Evolutionary conservation across 2,113 vertebrate genomes (phyloP).

Genomic region (Excalfactoria chinensis): DNA sequence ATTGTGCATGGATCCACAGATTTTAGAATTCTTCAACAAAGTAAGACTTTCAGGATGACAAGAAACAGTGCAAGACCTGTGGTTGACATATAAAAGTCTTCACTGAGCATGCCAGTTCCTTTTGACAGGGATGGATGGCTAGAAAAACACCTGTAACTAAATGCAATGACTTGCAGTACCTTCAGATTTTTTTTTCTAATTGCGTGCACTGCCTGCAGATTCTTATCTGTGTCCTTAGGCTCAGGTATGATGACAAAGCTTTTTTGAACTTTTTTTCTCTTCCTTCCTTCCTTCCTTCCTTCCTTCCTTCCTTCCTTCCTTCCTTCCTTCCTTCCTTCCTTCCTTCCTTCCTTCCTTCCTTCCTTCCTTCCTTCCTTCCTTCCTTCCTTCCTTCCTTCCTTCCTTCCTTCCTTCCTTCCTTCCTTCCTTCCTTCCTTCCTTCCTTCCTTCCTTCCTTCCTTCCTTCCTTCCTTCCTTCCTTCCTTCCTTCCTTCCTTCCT

Average conservation of each 20-base stretch:
- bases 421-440: too few relatives aligned
- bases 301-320: too few relatives aligned
- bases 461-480: too few relatives aligned
- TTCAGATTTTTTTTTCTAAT: constrained; percentile 2
- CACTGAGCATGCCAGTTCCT: background rate
- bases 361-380: too few relatives aligned
- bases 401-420: too few relatives aligned
- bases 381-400: too few relatives aligned
- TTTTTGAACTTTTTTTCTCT: background rate
- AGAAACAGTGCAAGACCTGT: background rate
- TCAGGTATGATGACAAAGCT: constrained; percentile 46
- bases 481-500: too few relatives aligned
- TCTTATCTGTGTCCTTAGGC: background rate
- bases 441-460: too few relatives aligned
- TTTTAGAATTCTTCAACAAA: background rate
- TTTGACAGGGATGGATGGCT: background rate
- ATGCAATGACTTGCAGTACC: background rate
- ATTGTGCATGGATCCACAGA: background rate
- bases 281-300: too few relatives aligned
- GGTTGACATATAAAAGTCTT: background rate
- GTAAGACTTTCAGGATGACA: background rate
- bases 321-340: too few relatives aligned
- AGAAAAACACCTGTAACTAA: background rate
- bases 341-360: too few relatives aligned
- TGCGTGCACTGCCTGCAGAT: background rate